Base-by-base conservation (phyloP, 1,140 invertebrate genomes). In the Lethrus apterus region DNA sequence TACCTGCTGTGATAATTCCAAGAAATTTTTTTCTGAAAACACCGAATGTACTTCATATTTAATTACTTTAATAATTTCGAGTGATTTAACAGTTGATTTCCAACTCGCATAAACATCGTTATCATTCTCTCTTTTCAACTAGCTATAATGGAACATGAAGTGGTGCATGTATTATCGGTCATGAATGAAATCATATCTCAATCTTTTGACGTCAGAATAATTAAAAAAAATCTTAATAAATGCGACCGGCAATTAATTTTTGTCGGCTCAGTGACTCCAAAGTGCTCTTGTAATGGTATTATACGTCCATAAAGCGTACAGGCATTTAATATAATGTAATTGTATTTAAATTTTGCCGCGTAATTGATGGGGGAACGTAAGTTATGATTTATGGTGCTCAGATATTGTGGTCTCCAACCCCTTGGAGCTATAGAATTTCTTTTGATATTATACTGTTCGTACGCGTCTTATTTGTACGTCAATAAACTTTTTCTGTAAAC, bases 151-250 rank as follows among this genome's bases (percentile, higher is more conserved):
- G 24, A 23, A 18, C 35, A 21, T 38, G 20, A 21, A n/a, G 7
- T 38, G 24, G n/a, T 21, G 20, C 24, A 21, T 38, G 35, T 38
- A 21, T 10, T 13, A 26, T 11, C 35, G 17, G 18, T 38, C n/a
- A n/a, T n/a, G n/a, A n/a, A n/a, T n/a, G 17, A 11, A 40, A 4
- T 14, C 4, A 24, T 21, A 20, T 40, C 15, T 21, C 36, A 17
- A 14, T 7, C 17, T 20, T 20, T 40, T 21, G 17, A 19, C 18
- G 26, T 42, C 42, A 34, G 24, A 35, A 38, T 55, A 55, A 55
- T 55, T 55, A 55, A 51, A 52, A 46, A 38, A 51, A 52, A 48
- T 44, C 42, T 45, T 35, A 52, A 49, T 55, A 46, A 50, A 52
- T 40, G 53, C 29, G 38, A 32, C 35, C 45, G 43, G 35, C 52